phyloP scores from a whole-genome alignment of 2,888 invertebrate genomes.

The Dicranocentrus wangi region DNA sequence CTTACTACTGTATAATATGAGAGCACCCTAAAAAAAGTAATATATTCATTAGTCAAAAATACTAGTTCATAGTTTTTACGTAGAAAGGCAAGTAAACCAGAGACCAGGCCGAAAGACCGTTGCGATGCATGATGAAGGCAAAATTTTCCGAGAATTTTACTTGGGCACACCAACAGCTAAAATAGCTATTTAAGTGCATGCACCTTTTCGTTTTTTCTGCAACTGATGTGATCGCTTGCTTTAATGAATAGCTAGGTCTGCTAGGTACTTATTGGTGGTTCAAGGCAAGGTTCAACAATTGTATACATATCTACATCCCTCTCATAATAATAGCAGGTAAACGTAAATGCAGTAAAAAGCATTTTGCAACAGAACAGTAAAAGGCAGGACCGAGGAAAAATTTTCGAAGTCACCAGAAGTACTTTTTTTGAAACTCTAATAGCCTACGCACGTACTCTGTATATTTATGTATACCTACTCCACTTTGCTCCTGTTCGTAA shows the following conservation, averaged over 20 bases:
- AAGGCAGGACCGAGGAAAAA: not conserved
- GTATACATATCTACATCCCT: not conserved
- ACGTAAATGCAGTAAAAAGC: constrained; percentile 1
- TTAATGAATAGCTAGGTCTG: not conserved
- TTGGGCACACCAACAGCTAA: not conserved
- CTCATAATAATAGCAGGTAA: not conserved
- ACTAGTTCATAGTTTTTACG: constrained; percentile 3
- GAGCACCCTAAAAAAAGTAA: not conserved
- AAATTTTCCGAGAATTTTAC: constrained; percentile 4
- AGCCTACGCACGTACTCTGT: not conserved
- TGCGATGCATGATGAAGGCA: not conserved
- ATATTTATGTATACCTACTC: not conserved
- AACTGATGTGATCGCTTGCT: constrained; percentile 7
- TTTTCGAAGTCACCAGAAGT: not conserved
- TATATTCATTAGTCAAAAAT: not conserved
- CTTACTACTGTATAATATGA: not conserved
- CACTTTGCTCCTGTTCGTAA: not conserved
- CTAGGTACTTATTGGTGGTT: no score
- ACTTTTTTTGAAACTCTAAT: constrained; percentile 1
- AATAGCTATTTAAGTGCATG: not conserved
- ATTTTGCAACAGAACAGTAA: not conserved
- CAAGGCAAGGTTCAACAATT: no score
- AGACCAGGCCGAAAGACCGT: not conserved
- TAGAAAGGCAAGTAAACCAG: constrained; percentile 4
- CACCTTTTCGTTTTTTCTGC: constrained; percentile 1